A percentile compares a stretch with the other conserved stretches of the same genome.
Evolutionary conservation across 2,113 vertebrate species (phyloP).

Genomic region (Peromyscus maniculatus): DNA sequence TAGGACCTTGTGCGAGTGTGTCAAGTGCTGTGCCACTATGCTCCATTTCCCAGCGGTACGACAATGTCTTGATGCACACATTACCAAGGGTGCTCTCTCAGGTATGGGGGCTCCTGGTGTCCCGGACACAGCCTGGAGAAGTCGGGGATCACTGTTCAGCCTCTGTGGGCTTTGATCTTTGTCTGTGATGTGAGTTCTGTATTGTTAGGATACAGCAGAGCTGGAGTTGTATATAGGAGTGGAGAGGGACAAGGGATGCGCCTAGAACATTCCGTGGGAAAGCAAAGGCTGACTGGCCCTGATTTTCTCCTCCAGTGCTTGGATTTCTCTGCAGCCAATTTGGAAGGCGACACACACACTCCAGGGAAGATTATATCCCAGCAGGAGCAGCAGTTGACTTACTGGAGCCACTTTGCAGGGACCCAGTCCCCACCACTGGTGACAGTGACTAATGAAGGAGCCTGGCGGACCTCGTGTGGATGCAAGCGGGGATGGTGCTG

Average conservation of each 20-base stretch:
- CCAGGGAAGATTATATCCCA: slow-evolving; percentile 63
- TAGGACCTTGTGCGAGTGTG: background rate
- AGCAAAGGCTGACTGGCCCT: background rate
- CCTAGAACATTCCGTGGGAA: background rate
- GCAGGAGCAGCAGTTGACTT: slow-evolving; percentile 61
- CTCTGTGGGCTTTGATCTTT: background rate
- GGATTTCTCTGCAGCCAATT: slow-evolving; percentile 70
- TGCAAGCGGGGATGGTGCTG: accelerated
- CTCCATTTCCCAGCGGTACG: background rate
- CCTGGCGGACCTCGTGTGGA: background rate
- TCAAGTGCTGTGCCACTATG: background rate
- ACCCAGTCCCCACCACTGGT: background rate
- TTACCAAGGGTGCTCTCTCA: accelerated
- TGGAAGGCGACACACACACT: slow-evolving; percentile 44
- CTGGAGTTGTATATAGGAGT: background rate
- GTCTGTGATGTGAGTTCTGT: background rate
- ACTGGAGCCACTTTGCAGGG: slow-evolving; percentile 48
- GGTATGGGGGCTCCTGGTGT: background rate
- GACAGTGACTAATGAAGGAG: slow-evolving; percentile 72
- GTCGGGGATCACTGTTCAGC: background rate
- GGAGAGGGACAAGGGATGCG: background rate
- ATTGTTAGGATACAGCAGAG: background rate
- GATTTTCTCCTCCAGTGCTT: slow-evolving; percentile 58
- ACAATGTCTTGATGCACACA: background rate
- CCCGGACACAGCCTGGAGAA: background rate